Conservation (phyloP, 2,113 vertebrate genomes). For the Cichladusa arquata region DNA sequence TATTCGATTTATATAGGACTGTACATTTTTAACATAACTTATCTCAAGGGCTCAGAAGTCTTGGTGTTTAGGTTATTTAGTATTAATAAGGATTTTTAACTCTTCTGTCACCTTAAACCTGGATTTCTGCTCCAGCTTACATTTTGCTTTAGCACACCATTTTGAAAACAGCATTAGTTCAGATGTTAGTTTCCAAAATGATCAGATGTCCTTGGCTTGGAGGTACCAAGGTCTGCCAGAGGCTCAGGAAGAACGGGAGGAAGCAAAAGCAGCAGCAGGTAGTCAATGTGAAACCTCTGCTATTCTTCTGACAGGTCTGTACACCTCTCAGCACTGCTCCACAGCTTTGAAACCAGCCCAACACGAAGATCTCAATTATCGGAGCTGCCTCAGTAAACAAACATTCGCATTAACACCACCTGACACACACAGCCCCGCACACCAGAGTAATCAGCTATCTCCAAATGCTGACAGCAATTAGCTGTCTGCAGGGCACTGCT, state of each 20-base stretch:
- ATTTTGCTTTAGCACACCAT: not conserved
- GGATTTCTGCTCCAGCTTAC: not conserved
- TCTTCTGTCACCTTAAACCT: not conserved
- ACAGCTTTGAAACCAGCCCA: not conserved
- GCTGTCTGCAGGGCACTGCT: not conserved
- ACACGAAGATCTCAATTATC: not conserved
- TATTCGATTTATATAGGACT: not conserved
- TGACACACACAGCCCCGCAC: rapidly evolving
- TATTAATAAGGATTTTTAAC: not conserved
- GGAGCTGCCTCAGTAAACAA: not conserved
- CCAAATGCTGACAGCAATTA: not conserved
- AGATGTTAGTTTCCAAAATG: not conserved
- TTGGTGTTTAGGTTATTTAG: not conserved
- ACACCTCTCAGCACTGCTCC: not conserved
- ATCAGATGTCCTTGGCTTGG: not conserved
- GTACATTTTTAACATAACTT: not conserved
- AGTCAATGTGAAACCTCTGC: not conserved
- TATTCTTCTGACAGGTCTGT: not conserved
- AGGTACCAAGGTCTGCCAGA: not conserved
- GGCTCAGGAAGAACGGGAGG: not conserved
- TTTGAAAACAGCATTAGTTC: not conserved
- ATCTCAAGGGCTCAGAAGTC: not conserved
- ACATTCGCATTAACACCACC: not conserved
- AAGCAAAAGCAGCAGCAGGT: not conserved
- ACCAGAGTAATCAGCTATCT: not conserved